Evolutionary conservation across 2,113 vertebrate genomes (phyloP), one percentile per base, ranked within the genome.

Genomic region (Guaruba guarouba): DNA sequence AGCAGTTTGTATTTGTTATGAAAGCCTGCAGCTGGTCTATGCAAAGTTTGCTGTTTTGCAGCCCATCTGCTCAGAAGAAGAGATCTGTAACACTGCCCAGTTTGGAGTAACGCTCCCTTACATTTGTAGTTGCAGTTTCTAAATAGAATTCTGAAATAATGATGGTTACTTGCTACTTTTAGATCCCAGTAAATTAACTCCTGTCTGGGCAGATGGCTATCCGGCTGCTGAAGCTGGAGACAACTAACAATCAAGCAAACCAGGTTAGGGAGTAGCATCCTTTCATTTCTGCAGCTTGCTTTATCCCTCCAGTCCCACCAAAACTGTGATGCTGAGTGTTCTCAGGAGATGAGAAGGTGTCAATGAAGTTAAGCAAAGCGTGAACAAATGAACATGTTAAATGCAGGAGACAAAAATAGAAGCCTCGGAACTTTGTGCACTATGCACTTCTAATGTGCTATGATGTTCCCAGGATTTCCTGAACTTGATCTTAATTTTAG

Each of bases 111-210:
- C 23, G 16, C 31, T 95, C 66, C 64, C 63, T 95, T 96, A 97
- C 93, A 84, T 95, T 90, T 96, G 73, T 89, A 95, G 93, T 82
- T 92, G 83, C 88, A 93, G 85, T 93, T 97, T 93, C 93, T 96
- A 98, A 98, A 98, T 89, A 97, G 87, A 97, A 97, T 88, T 95
- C 92, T 94, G 96, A 97, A 97, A 96, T 98, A 98, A 98, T 90
- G 92, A 96, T 90, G 88, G 83, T 96, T 97, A 82, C 81, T 97
- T 97, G 97, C 95, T 94, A 95, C 93, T 97, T 97, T 98, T 95
- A 97, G 97, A 96, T 95, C 82, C 87, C 91, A 96, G 90, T 85
- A 96, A 95, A 94, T 97, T 97, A 96, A 95, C 95, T 97, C 91
- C 93, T 96, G 91, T 94, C 95, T 96, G 88, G 82, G 93, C 97